Evolutionary conservation across 35 echinoderm and acorn worm genomes (phyloP), one percentile per base, ranked within the genome.

Genomic region (Hemicentrotus pulcherrimus): DNA sequence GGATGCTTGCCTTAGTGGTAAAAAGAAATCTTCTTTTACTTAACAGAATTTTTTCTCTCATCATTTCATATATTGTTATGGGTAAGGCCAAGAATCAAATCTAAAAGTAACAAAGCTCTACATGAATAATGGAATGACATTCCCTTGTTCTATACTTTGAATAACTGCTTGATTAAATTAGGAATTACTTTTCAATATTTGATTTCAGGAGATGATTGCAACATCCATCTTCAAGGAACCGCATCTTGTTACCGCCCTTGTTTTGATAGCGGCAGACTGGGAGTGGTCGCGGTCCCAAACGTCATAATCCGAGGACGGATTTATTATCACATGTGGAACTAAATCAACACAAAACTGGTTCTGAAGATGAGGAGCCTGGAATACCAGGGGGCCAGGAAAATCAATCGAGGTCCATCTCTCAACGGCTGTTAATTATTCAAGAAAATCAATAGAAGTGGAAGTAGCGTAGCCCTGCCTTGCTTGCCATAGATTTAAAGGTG

Each of bases 251-350:
- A 8, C 65, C 65, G 65, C 65, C 65, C 65, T 78, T 78, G 65
- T 78, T 78, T 78, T 78, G 65, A 78, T 78, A 78, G 65, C 65
- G 65, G 65, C 65, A 78, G 65, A 78, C 65, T 78, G 65, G 65
- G 65, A 78, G 65, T 78, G 65, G 65, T 78, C 65, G 19, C 65
- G 19, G 65, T 78, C 65, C 65, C 65, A 78, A 78, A 78, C 65
- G 65, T 78, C 65, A 78, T 78, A 78, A 78, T 78, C 65, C 65
- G 65, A 78, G 65, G 65, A 78, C 65, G 28, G 65, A 78, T 78
- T 78, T 78, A 78, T 78, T 78, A 78, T 78, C 65, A 4, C 65
- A 78, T 78, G 65, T 78, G 65, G 22, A 78, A 78, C 65, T 78
- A 78, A 78, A 78, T 78, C 65, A 78, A 78, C 65, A 78, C 65